Evolutionary conservation across 2,888 invertebrate genomes (phyloP).

Genomic region (Oscheius sp.): DNA sequence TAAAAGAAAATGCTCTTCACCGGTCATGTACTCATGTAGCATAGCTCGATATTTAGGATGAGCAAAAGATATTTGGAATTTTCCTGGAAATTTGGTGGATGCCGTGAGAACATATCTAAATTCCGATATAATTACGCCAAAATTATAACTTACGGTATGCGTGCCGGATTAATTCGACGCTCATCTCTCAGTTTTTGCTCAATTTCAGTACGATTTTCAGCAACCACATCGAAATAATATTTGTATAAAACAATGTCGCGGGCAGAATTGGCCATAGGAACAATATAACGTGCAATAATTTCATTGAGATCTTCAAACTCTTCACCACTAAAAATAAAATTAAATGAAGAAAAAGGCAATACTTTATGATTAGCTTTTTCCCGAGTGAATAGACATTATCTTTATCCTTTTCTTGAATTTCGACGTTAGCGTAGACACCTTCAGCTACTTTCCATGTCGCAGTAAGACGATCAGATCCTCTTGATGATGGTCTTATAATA

Average conservation of each 20-base stretch:
- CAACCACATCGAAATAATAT: constrained; percentile 79
- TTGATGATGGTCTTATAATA: constrained; percentile 94
- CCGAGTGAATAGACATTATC: constrained; percentile 95
- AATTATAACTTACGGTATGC: constrained; percentile 28
- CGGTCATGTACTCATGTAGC: constrained; percentile 90
- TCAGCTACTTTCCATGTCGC: constrained; percentile 98
- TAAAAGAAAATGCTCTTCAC: constrained; percentile 15
- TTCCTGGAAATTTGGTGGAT: constrained; percentile 79
- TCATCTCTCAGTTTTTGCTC: constrained; percentile 47
- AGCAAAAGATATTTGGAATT: constrained; percentile 89
- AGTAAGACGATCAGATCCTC: constrained; percentile 92
- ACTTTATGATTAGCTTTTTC: constrained; percentile 41
- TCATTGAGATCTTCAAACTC: constrained; percentile 99
- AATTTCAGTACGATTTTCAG: constrained; percentile 52
- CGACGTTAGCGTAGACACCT: constrained; percentile 93
- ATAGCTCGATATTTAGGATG: constrained; percentile 84
- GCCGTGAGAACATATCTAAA: constrained; percentile 65
- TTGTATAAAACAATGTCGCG: constrained; percentile 91
- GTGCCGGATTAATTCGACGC: constrained; percentile 14
- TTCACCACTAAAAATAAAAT: too few species aligned
- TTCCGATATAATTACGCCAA: too few species aligned
- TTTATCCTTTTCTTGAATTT: constrained; percentile 93
- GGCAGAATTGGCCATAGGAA: constrained; percentile 93
- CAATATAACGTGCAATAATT: constrained; percentile 94
- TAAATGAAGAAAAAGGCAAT: too few species aligned